These are phyloP conservation scores for Takifugu rubripes DNA, from an alignment of 2,797 vertebrate species.

Conservation along the genomic window DNA sequence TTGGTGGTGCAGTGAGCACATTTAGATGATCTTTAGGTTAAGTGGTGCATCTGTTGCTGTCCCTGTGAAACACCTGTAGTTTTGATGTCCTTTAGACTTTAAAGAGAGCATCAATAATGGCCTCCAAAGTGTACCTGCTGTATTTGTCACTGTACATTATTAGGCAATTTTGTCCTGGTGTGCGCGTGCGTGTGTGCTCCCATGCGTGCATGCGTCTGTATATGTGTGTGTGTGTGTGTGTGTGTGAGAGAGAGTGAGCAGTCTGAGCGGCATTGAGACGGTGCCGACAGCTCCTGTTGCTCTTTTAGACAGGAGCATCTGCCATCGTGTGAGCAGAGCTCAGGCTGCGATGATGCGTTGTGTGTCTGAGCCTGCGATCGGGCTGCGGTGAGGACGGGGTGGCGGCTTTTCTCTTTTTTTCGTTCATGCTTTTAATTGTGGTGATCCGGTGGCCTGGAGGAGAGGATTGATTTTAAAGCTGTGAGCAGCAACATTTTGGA, in stretches of 20 bases:
- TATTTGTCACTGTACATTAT: slow-evolving; percentile 14
- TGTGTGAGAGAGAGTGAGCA: slow-evolving; percentile 13
- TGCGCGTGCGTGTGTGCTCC: not conserved
- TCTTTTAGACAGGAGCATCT: slow-evolving; percentile 40
- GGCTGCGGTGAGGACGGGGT: slow-evolving; percentile 15
- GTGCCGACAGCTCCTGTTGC: slow-evolving; percentile 47
- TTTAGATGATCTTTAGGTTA: too few species aligned
- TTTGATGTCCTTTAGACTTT: too few species aligned
- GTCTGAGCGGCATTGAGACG: slow-evolving; percentile 13
- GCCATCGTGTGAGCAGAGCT: slow-evolving; percentile 24
- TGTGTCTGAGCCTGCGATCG: slow-evolving; percentile 19
- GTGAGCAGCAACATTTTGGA: too few species aligned
- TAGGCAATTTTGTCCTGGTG: not conserved
- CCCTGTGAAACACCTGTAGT: too few species aligned
- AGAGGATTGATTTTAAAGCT: not conserved
- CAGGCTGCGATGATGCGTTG: slow-evolving; percentile 4
- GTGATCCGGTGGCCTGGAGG: slow-evolving; percentile 11
- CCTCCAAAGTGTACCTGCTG: too few species aligned
- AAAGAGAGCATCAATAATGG: too few species aligned
- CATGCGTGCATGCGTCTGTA: not conserved
- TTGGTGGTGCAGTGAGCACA: too few species aligned
- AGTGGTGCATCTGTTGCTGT: too few species aligned
- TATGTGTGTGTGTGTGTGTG: not conserved
- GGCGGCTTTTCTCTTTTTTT: not conserved
- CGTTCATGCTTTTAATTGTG: slow-evolving; percentile 3